Base-by-base conservation (phyloP, 2,888 invertebrate genomes). In the Leucozona laternaria region DNA sequence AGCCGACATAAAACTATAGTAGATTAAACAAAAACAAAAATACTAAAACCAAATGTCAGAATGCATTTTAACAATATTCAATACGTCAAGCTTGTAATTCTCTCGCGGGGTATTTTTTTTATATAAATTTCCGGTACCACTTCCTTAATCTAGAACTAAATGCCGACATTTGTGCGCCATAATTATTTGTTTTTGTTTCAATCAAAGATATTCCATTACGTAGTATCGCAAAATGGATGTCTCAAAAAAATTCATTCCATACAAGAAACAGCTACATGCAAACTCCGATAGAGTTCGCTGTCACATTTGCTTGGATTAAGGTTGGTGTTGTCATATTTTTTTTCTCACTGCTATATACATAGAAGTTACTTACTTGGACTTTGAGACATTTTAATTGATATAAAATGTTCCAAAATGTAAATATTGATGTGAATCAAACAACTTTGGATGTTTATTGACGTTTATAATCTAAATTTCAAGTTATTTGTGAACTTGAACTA, bases 351-450 rank as follows among this genome's bases (percentile, higher is more conserved):
- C 13, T 34, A 53, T 31, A 48, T 11, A 43, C 8, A 48, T 31
- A 71, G 48, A 22, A 22, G 13, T 28, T 40, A 70, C 70, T 75
- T 75, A 84, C 83, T 75, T 57, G 68, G 15, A 17, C 48, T 84
- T 68, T 78, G 53, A 50, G 72, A 66, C 79, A 84, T 75, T 84
- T 84, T 2, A 10, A 57, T 64, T 0, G 34, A 43, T 57, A 3
- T 11, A 15, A 25, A 66, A 43, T 11, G 40, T n/a, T 25, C 17
- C 40, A 15, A 43, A 43, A 48, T 50, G 11, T 68, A 6, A 37
- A 25, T 50, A 50, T 34, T 20, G 0, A 22, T 53, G 6, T 17
- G 6, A 64, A 64, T 28, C 10, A 2, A n/a, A 28, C 2, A 17
- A 45, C n/a, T 45, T 45, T 43, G 13, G 11, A 45, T 28, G 45